These are phyloP conservation scores for Origma solitaria DNA, from an alignment of 2,113 vertebrate species.

Conservation along the genomic window DNA sequence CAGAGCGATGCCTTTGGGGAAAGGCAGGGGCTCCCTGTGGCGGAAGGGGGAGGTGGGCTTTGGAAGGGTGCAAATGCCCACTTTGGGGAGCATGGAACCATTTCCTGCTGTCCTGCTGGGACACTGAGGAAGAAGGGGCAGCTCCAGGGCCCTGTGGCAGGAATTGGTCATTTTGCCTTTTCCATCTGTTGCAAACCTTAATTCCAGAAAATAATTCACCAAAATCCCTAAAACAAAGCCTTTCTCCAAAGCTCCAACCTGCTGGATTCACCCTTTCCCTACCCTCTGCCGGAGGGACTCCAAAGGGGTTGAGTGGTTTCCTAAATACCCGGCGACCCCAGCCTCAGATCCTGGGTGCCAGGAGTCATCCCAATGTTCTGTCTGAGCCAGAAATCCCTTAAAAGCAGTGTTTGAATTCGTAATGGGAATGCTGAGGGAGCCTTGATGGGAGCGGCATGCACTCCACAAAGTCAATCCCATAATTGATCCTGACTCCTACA, in stretches of 20 bases:
- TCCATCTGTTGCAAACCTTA: too few species aligned
- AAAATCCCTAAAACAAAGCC: background rate
- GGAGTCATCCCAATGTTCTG: constrained; percentile 35
- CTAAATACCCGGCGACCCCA: background rate
- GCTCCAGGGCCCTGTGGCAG: too few species aligned
- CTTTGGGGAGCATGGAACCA: fast-evolving
- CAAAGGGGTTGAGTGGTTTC: background rate
- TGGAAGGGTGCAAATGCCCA: fast-evolving
- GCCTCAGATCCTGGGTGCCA: constrained; percentile 4
- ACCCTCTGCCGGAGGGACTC: too few species aligned
- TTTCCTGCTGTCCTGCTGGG: fast-evolving
- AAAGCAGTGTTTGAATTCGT: constrained; percentile 25
- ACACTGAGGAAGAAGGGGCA: too few species aligned
- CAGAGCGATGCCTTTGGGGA: fast-evolving
- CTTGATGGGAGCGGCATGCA: too few species aligned
- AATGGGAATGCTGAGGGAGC: too few species aligned
- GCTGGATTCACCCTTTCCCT: too few species aligned
- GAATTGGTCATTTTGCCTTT: too few species aligned
- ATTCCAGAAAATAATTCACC: too few species aligned
- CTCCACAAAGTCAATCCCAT: background rate
- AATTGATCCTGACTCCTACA: constrained; percentile 39
- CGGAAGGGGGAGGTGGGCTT: too few species aligned
- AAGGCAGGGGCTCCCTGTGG: too few species aligned
- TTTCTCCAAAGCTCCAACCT: too few species aligned
- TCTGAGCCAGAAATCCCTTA: constrained; percentile 29